Percentiles rank a stretch among this genome's conserved stretches.
Evolutionary conservation across 1,140 invertebrate species (phyloP).

Genomic region (Drosophila suzukii): DNA sequence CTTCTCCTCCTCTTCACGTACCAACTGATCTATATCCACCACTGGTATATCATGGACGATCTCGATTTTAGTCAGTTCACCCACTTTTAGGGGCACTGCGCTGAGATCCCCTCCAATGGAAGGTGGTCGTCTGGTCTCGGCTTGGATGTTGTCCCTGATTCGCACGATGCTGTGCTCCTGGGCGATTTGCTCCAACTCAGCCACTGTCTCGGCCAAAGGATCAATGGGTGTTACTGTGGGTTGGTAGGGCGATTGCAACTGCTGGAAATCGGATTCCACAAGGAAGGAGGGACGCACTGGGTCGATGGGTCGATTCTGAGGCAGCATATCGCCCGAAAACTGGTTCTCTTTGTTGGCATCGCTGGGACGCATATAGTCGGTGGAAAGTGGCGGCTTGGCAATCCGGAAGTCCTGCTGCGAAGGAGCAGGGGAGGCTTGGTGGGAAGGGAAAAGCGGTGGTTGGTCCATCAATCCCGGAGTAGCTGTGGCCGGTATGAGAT

Average conservation of each 20-base stretch:
- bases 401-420: conserved; percentile 63
- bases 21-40: conserved; percentile 67
- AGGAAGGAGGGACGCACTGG: conserved; percentile 60
- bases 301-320: conserved; percentile 81
- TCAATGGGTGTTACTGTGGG: conserved; percentile 56
- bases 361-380: conserved; percentile 80
- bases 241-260: conserved; percentile 50
- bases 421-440: conserved; percentile 63
- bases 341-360: conserved; percentile 60
- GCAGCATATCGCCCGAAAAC: conserved; percentile 42
- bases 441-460: conserved; percentile 53
- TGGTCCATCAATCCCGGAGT: conserved; percentile 40
- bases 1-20: conserved; percentile 59
- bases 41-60: conserved; percentile 59
- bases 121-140: conserved; percentile 63
- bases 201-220: conserved; percentile 67
- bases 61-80: conserved; percentile 68
- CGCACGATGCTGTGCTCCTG: conserved; percentile 69
- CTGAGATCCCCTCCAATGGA: conserved; percentile 59
- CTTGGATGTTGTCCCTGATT: conserved; percentile 73
- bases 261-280: conserved; percentile 54
- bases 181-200: conserved; percentile 64
- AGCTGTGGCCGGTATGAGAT: conserved; percentile 73
- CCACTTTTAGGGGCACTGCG: conserved; percentile 51
- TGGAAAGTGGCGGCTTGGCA: conserved; percentile 67